Base-by-base conservation (phyloP, 2,113 vertebrate species). In the Cephalopterus ornatus region DNA sequence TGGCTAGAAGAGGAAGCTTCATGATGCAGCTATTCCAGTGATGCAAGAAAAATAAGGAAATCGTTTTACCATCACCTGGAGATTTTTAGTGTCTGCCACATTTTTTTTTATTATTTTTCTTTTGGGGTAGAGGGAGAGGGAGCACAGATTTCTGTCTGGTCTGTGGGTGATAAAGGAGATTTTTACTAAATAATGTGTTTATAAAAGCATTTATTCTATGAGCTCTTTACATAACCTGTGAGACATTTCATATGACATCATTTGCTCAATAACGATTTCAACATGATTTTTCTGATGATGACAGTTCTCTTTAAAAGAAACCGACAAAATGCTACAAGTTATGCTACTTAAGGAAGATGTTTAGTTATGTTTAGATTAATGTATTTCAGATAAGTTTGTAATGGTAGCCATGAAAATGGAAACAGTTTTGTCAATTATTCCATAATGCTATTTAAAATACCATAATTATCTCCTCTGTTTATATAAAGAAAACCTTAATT, bases 91-190 rank as follows among this genome's bases (percentile, higher is more conserved):
- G 4, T 41, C 37, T 77, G 8, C 2, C 1, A 32, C 2, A 14
- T 24, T 32, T 47, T 14, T 41, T 19, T 9, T 22, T 28, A 18
- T 46, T 65, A 27, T 6, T 6, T 52, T 75, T 53, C 53, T 5
- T 27, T 12, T 70, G 49, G 26, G 6, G 2, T 19, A 9, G 62
- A 32, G 16, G 13, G 13, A 46, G 20, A 7, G 8, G 6, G 12
- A 62, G 3, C 14, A 32, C 4, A 35, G 41, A 15, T 62, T 83
- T 0, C 15, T 59, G 0, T 35, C 47, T 49, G 21, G 5, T 2
- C 55, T 72, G 2, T 55, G 11, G 44, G 28, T 46, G 12, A 14
- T 49, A 47, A 92, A 41, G 23, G 15, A 74, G 13, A 18, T 33
- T 83, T 83, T 80, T 84, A 70, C 24, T 23, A 33, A 37, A 56